A percentile compares a stretch with the other conserved stretches of the same genome.
Evolutionary conservation across 92 coral and sea anemone genomes (phyloP).

Genomic region (Hydrozoanthus gracilis): DNA sequence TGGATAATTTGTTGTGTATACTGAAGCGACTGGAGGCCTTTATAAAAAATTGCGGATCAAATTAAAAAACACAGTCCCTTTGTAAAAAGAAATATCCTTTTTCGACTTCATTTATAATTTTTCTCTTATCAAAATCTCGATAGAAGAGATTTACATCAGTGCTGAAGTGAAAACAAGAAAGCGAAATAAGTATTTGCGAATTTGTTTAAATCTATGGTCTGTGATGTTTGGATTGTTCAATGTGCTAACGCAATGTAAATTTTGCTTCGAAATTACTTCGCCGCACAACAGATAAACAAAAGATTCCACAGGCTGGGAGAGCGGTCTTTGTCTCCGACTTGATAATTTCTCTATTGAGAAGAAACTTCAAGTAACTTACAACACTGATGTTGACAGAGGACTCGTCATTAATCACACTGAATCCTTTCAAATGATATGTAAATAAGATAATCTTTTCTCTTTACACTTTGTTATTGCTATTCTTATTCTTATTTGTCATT

Average conservation of each 20-base stretch:
- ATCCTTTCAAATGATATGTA: conserved; percentile 80
- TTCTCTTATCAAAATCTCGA: conserved; percentile 34
- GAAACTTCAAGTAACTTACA: conserved; percentile 65
- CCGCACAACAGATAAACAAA: conserved; percentile 59
- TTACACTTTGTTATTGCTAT: conserved; percentile 77
- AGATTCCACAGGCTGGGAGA: conserved; percentile 55
- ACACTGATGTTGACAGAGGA: conserved; percentile 79
- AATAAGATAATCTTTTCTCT: conserved; percentile 80
- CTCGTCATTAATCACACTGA: conserved; percentile 83
- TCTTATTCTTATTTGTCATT: conserved; percentile 81
- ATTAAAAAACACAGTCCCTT: conserved; percentile 49
- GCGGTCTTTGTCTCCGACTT: conserved; percentile 64
- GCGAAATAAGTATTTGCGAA: conserved; percentile 38
- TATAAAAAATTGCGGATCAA: conserved; percentile 63
- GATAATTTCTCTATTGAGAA: conserved; percentile 84
- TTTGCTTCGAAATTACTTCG: conserved; percentile 57
- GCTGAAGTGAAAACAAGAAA: conserved; percentile 41
- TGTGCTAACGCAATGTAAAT: conserved; percentile 52
- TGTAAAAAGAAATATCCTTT: conserved; percentile 43
- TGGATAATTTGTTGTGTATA: conserved; percentile 86
- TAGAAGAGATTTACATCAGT: conserved; percentile 19
- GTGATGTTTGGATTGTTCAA: conserved; percentile 56
- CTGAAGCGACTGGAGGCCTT: conserved; percentile 72
- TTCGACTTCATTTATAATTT: neutral
- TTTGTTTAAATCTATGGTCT: conserved; percentile 53